Evolutionary conservation across 2,113 vertebrate species (phyloP), one percentile per base, ranked within the genome.

Genomic region (Halichoerus grypus): DNA sequence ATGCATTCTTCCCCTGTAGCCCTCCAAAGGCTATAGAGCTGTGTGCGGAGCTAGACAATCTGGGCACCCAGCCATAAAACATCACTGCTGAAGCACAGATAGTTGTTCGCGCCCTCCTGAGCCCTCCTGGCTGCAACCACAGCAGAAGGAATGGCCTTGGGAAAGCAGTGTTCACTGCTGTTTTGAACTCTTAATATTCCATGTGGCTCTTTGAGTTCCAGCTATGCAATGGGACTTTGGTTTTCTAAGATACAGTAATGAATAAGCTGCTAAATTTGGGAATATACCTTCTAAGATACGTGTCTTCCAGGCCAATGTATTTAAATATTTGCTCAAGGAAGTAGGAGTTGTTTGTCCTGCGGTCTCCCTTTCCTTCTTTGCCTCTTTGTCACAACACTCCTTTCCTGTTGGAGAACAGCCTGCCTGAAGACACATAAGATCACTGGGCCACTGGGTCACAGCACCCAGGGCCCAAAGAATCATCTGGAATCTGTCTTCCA

Each of bases 11-110:
- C 98, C 98, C 97, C 92, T 93, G 95, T 36, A 98, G 98, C 97
- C 97, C 98, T 98, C 97, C 95, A 94, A 98, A 98, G 98, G 95
- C 99, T 98, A 95, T 89, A 98, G 98, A 97, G 98, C 98, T 97
- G 98, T 97, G 98, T 96, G 98, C 97, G 98, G 97, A 98, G 98
- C 98, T 94, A 98, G 97, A 98, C 98, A 99, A 98, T 99, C 99
- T 99, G 99, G 99, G 99, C 99, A 99, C 61, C 80, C 98, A 98
- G 99, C 99, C 99, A 99, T 97, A 98, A 99, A 99, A 98, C 99
- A 98, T 98, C 99, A 98, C 98, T 96, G 98, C 99, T 98, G 98
- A 95, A 97, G 99, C 98, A 98, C 99, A 99, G 99, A 98, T 96
- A 98, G 98, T 97, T 97, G 98, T 63, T 97, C 93, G 95, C 87